phyloP scores from a whole-genome alignment of 2,797 vertebrate species.

The Cheirogaleus major region DNA sequence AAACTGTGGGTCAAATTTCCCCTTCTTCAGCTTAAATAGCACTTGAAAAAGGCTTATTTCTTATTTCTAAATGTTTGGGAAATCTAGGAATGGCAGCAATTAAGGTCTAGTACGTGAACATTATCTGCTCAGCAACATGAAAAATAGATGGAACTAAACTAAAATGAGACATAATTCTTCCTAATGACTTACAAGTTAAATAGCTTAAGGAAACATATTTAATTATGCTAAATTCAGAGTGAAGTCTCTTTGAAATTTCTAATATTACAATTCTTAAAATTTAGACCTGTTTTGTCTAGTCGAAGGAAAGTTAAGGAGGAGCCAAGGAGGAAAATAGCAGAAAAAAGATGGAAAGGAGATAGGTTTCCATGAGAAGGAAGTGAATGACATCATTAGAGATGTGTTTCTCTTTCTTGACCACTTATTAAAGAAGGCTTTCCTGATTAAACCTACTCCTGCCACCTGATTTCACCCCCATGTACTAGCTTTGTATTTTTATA shows the following conservation, averaged over 20 bases:
- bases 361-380: not conserved
- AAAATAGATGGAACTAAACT: slow-evolving; percentile 50
- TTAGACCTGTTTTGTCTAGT: slow-evolving; percentile 15
- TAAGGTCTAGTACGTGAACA: slow-evolving; percentile 51
- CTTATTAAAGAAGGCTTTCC: not conserved
- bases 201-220: not conserved
- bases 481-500: not conserved
- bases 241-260: slow-evolving; percentile 45
- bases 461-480: not conserved
- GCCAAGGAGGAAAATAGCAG: not conserved
- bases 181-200: slow-evolving; percentile 37
- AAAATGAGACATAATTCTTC: slow-evolving; percentile 56
- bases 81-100: slow-evolving; percentile 49
- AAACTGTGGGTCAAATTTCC: slow-evolving; percentile 68
- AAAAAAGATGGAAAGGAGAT: not conserved
- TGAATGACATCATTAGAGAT: not conserved
- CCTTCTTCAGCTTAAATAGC: slow-evolving; percentile 48
- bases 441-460: not conserved
- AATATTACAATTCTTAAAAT: not conserved
- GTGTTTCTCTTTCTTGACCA: not conserved
- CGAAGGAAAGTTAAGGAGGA: slow-evolving; percentile 4
- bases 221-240: slow-evolving; percentile 29
- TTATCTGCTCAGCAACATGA: slow-evolving; percentile 62
- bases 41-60: slow-evolving; percentile 58
- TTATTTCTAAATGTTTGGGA: slow-evolving; percentile 59